Base-by-base conservation (phyloP, 2,797 vertebrate genomes). In the Argya squamiceps region DNA sequence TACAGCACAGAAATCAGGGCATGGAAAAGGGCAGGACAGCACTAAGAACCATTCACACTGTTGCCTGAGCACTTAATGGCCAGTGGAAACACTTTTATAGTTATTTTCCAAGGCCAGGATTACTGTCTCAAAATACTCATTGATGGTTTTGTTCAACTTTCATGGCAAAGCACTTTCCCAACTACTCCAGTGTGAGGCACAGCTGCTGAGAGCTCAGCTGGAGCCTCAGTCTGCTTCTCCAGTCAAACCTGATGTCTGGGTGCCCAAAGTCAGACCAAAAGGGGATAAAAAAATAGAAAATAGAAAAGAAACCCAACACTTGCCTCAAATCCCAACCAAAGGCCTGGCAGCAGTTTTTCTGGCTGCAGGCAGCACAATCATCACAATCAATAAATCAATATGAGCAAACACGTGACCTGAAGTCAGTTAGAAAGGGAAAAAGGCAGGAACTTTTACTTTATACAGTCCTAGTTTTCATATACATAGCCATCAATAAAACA, bases 401-500 rank as follows among this genome's bases (percentile, higher is more conserved):
- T 0, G 7, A 84, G 34, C 19, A 39, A 30, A 78, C 13, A 27
- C 0, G 0, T 14, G 30, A 73, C 60, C 29, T 30, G 11, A 67
- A 43, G 23, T 17, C 41, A 24, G 27, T 21, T 3, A 1, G 36
- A 79, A 43, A n/a, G 27, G 52, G 36, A 5, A 75, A 89, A 68
- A 58, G 8, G 50, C 27, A 52, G 43, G 3, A 44, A 69, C 12
- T 80, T 74, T 21, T 26, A 64, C 30, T 68, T 50, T 10, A 36
- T 6, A 20, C 20, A 53, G 18, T 3, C 18, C 52, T 22, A 20
- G 55, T 50, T 80, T 82, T 74, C 59, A 74, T 27, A 37, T 11
- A 44, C 74, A 63, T 2, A 50, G 26, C 36, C 71, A 75, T 30
- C 65, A 81, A 84, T 44, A 46, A 90, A 84, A 32, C 53, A 69